phyloP scores from a whole-genome alignment of 1,140 invertebrate genomes.

The Lordiphosa collinella region DNA sequence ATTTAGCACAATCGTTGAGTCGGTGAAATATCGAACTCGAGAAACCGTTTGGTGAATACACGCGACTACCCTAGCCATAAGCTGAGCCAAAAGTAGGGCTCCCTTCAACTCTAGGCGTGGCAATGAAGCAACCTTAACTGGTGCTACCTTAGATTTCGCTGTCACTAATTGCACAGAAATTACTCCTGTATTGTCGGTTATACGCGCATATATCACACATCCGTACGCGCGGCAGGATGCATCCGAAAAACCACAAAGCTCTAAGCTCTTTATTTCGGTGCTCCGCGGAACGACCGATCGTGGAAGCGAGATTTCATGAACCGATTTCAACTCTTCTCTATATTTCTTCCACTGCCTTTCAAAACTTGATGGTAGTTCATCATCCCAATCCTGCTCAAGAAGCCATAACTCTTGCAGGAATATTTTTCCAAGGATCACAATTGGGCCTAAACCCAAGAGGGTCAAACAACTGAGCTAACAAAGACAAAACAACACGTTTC shows the following conservation, averaged over 20 bases:
- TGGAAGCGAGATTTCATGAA: background rate
- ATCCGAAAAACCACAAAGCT: background rate
- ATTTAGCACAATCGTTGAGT: constrained; percentile 8
- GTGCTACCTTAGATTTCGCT: background rate
- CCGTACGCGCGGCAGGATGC: too few relatives aligned
- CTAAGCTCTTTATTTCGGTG: background rate
- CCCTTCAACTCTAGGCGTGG: background rate
- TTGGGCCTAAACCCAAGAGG: constrained; percentile 6
- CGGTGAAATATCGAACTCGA: constrained; percentile 3
- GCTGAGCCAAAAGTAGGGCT: background rate
- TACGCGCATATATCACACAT: background rate
- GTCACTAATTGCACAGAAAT: background rate
- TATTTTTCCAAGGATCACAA: constrained; percentile 12
- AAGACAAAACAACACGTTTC: background rate
- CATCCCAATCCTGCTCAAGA: constrained; percentile 8
- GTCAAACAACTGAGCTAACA: background rate
- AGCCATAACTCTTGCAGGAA: constrained; percentile 12
- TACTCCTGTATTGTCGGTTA: background rate
- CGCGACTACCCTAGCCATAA: background rate
- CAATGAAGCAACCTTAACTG: background rate
- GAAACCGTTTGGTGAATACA: background rate
- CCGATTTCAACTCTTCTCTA: background rate
- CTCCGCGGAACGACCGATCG: background rate
- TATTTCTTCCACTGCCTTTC: constrained; percentile 3
- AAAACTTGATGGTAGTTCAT: background rate